These are phyloP conservation scores for Apocheima hispidaria DNA, from an alignment of 2,888 invertebrate genomes.

Conservation along the genomic window DNA sequence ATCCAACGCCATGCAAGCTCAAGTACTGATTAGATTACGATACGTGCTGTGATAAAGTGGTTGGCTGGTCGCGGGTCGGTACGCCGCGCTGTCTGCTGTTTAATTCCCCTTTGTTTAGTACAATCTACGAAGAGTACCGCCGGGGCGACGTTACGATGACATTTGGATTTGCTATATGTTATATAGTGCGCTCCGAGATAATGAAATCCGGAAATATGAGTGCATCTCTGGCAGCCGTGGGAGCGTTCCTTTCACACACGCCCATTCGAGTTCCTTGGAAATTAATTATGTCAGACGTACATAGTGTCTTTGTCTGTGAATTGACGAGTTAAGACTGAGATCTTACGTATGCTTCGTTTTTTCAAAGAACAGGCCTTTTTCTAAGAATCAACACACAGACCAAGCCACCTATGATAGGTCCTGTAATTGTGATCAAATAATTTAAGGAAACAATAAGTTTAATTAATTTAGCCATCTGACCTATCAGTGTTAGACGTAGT, in stretches of 20 bases:
- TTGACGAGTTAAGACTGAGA: conserved; percentile 57
- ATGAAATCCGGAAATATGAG: conserved; percentile 73
- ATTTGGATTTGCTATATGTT: conserved; percentile 62
- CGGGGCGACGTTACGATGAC: conserved; percentile 72
- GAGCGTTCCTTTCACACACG: conserved; percentile 50
- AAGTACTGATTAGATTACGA: conserved; percentile 40
- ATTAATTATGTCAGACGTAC: conserved; percentile 66
- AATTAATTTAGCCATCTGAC: too few relatives aligned
- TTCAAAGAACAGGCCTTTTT: conserved; percentile 37
- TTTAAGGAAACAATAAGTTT: too few relatives aligned
- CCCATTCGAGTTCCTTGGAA: conserved; percentile 58
- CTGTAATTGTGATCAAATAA: too few relatives aligned
- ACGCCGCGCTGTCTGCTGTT: conserved; percentile 70
- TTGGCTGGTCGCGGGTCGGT: conserved; percentile 66
- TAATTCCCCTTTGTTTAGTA: conserved; percentile 76
- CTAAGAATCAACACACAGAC: too few relatives aligned
- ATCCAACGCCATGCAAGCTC: background rate
- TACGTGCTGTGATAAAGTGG: conserved; percentile 61
- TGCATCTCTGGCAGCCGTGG: conserved; percentile 61
- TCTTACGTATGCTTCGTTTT: conserved; percentile 49
- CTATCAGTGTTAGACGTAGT: too few relatives aligned
- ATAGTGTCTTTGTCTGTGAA: conserved; percentile 61
- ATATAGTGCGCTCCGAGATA: conserved; percentile 53
- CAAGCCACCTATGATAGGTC: too few relatives aligned
- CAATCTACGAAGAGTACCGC: conserved; percentile 70